Base-by-base conservation (phyloP, 2,888 invertebrate genomes). In the Drosophila melanosoma region DNA sequence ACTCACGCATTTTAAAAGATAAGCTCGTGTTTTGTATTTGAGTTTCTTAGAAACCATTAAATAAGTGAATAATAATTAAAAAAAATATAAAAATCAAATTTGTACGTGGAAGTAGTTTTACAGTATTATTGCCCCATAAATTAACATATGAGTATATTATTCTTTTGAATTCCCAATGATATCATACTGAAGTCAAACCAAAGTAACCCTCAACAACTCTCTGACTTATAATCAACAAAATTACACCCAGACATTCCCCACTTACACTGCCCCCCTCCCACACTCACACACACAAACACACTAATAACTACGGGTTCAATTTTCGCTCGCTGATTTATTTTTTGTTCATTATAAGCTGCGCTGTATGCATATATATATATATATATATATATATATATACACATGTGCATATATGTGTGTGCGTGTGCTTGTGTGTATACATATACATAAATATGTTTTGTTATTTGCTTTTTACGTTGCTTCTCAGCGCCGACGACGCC, bases 401-500 rank as follows among this genome's bases (percentile, higher is more conserved):
- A 59, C 62, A 23, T 57, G 40, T 26, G 7, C 17, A 26, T 29
- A 48, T 48, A 2, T 49, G 56, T 52, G 57, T 68, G 63, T 72
- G 71, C 51, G 69, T 70, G 60, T 57, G 33, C 48, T 65, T 62
- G 38, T 38, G 26, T 53, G 20, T 45, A 45, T 42, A 3, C 45
- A 8, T 45, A 8, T 45, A 45, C 2, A 45, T 45, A 15, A 23
- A 45, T 58, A 36, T 69, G 52, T 60, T 20, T 58, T 56, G 62
- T 62, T 78, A 63, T 60, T 73, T 60, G 62, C 51, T 40, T 56
- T 69, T 64, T 23, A 42, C 32, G 54, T 68, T 49, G 67, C 48
- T 67, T 40, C 35, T 38, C 58, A 49, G 59, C 51, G 57, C 62
- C 33, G 51, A 56, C 40, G 40, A 40, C n/a, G 54, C 15, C 36